These are phyloP conservation scores for Leucoraja ocellata DNA, from an alignment of 2,797 vertebrate species.

Conservation along the genomic window DNA sequence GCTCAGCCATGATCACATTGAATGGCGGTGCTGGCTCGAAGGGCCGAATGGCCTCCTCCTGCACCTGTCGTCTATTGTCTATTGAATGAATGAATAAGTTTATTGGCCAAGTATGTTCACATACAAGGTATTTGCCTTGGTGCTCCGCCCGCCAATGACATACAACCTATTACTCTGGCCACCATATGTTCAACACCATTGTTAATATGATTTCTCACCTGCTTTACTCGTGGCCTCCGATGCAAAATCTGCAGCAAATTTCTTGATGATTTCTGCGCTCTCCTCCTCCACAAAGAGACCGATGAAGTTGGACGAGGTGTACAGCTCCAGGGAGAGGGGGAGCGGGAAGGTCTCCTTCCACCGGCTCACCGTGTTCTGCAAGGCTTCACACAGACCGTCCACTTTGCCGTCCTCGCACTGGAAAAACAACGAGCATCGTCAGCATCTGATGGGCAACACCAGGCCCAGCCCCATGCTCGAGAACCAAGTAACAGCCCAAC, in stretches of 20 bases:
- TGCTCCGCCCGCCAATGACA: no score
- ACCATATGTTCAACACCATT: background rate
- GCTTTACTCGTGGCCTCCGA: slow-evolving; percentile 81
- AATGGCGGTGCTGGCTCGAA: no score
- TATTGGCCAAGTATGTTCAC: no score
- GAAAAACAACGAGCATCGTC: background rate
- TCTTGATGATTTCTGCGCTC: slow-evolving; percentile 84
- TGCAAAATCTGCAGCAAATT: slow-evolving; percentile 85
- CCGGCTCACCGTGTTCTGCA: slow-evolving; percentile 75
- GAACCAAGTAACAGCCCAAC: background rate
- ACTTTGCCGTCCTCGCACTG: slow-evolving; percentile 92
- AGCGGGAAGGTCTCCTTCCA: slow-evolving; percentile 82
- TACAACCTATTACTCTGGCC: background rate
- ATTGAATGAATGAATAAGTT: no score
- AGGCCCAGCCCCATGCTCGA: background rate
- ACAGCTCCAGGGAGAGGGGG: slow-evolving; percentile 86
- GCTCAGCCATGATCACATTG: no score
- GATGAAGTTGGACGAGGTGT: slow-evolving; percentile 89
- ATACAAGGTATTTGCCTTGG: no score
- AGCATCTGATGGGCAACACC: background rate
- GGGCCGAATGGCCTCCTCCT: no score
- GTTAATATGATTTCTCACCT: slow-evolving; percentile 55
- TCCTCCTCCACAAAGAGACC: slow-evolving; percentile 97
- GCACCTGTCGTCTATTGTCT: no score
- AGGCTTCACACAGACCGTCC: slow-evolving; percentile 78